Percentiles rank a stretch among this genome's conserved stretches.
Conservation (phyloP, 2,113 vertebrate species). For the Otocyon megalotis region DNA sequence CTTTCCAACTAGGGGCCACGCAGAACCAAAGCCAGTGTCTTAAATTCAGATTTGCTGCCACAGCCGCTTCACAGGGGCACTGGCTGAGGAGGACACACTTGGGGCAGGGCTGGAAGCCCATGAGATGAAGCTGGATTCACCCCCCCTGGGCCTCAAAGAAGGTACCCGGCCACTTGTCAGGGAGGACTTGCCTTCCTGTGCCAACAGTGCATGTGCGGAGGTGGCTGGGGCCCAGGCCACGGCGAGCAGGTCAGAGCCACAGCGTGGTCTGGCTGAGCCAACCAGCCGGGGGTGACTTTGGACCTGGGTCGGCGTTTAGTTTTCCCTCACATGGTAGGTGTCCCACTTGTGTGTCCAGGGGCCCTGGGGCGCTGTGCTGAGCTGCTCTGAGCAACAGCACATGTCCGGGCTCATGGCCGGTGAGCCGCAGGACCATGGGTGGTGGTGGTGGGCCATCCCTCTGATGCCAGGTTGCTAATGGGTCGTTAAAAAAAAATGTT, state of each 20-base stretch:
- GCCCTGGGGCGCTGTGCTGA: background rate
- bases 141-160: fast-evolving
- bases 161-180: fast-evolving
- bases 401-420: too few species aligned
- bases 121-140: fast-evolving
- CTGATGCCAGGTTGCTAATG: background rate
- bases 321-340: fast-evolving
- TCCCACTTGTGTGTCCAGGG: fast-evolving
- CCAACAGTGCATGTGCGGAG: background rate
- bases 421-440: background rate
- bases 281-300: background rate
- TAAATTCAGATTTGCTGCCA: background rate
- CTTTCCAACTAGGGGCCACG: background rate
- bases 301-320: too few species aligned
- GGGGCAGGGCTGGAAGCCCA: fast-evolving
- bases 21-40: background rate
- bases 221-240: background rate
- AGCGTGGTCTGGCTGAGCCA: background rate
- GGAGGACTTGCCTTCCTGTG: background rate
- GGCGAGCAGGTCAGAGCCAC: fast-evolving
- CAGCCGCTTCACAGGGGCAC: fast-evolving
- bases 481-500: fast-evolving
- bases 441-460: fast-evolving
- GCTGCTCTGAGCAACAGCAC: too few species aligned
- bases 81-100: background rate